A percentile compares a stretch with the other conserved stretches of the same genome.
These are phyloP conservation scores for Schizothorax lantsangensis DNA, from an alignment of 2,797 vertebrate genomes.

Conservation along the genomic window DNA sequence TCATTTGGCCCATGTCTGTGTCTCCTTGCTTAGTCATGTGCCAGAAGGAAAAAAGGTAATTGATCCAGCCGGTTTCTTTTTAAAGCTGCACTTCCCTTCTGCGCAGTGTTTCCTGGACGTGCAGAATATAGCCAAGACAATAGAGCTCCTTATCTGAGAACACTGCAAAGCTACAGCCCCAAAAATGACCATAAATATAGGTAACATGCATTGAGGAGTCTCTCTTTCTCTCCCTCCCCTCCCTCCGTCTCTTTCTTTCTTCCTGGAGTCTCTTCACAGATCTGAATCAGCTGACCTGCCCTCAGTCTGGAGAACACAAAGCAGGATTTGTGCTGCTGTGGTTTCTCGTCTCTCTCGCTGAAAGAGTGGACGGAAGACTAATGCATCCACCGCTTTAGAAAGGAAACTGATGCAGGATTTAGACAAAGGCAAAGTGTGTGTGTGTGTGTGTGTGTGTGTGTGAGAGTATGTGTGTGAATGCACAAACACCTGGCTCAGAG, in stretches of 20 bases:
- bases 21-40: slow-evolving; percentile 37
- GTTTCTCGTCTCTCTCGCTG: slow-evolving; percentile 29
- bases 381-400: slow-evolving; percentile 34
- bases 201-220: slow-evolving; percentile 19
- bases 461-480: neutral
- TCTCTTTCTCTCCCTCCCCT: slow-evolving; percentile 9
- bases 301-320: slow-evolving; percentile 46
- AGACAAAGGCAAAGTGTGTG: slow-evolving; percentile 16
- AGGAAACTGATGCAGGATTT: slow-evolving; percentile 40
- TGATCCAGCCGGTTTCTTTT: slow-evolving; percentile 48
- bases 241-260: neutral
- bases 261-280: slow-evolving; percentile 31
- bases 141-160: slow-evolving; percentile 49
- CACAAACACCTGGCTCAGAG: slow-evolving; percentile 1
- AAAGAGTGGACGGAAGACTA: slow-evolving; percentile 43
- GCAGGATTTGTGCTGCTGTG: slow-evolving; percentile 44
- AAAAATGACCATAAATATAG: slow-evolving; percentile 48
- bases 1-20: slow-evolving; percentile 43
- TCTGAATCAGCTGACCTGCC: slow-evolving; percentile 53
- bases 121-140: slow-evolving; percentile 46
- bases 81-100: slow-evolving; percentile 26
- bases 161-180: slow-evolving; percentile 31
- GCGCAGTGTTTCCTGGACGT: slow-evolving; percentile 35
- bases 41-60: slow-evolving; percentile 32
- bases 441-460: neutral